Evolutionary conservation across 2,888 invertebrate genomes (phyloP).

Genomic region (Drosophila mercatorum): DNA sequence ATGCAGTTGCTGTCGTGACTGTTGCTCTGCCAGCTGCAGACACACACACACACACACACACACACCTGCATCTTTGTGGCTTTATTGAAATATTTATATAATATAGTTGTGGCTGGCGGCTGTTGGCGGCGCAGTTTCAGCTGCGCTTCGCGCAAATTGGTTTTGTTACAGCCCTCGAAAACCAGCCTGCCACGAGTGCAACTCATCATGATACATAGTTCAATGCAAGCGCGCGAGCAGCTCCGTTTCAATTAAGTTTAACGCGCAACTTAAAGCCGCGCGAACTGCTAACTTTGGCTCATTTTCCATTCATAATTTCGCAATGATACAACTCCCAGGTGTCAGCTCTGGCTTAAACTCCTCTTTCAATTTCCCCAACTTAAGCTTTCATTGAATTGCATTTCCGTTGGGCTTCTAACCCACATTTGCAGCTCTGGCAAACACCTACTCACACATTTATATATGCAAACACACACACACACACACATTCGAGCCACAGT

Average conservation of each 20-base stretch:
- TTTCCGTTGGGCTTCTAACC: conserved; percentile 40
- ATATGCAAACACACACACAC: conserved; percentile 34
- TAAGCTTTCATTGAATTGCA: conserved; percentile 24
- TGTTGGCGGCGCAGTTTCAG: conserved; percentile 51
- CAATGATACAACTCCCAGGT: neutral
- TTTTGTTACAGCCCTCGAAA: conserved; percentile 56
- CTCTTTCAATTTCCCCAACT: conserved; percentile 25
- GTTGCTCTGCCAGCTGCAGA: conserved; percentile 39
- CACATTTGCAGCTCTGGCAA: conserved; percentile 22
- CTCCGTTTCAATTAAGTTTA: neutral
- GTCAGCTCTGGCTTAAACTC: conserved; percentile 9
- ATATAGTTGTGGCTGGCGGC: conserved; percentile 68
- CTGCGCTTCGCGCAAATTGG: conserved; percentile 63
- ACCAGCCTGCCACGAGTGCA: conserved; percentile 5
- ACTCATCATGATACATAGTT: conserved; percentile 17
- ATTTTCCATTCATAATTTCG: neutral
- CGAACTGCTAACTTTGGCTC: no score
- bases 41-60: neutral
- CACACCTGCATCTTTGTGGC: conserved; percentile 38
- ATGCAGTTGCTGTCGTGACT: conserved; percentile 56
- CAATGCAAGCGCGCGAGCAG: conserved; percentile 4
- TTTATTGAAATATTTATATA: conserved; percentile 77
- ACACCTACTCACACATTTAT: conserved; percentile 25
- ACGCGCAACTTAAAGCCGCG: neutral
- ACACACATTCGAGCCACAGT: conserved; percentile 39